Evolutionary conservation across 2,797 vertebrate species (phyloP), one percentile per base, ranked within the genome.

Genomic region (Cyprinodon diabolis): DNA sequence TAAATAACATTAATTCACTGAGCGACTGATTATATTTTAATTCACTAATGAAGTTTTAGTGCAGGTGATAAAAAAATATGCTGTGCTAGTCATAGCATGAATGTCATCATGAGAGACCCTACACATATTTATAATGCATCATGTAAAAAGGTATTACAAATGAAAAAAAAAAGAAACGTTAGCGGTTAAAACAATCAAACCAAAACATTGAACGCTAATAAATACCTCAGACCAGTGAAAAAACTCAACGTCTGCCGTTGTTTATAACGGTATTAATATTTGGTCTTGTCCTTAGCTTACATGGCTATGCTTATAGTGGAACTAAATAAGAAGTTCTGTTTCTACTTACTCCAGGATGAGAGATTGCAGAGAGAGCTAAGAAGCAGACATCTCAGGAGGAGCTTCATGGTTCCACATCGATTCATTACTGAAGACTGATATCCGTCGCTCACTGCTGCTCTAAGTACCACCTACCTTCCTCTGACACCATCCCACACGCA

Each of bases 261-360:
- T 3, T 21, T 7, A 6, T 12, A 45, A 3, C 12, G 12, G 11
- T 40, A 5, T 40, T 5, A 0, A 11, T 40, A 17, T 19, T 62
- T 14, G 35, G 35, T 43, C 9, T 63, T 11, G 8, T 3, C 4
- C 1, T 1, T 45, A 19, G 37, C 6, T 43, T 60, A 4, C 37
- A 37, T 0, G 2, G 45, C 10, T 15, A 30, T 30, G 15, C 11
- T 49, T 2, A n/a, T 58, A 14, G 7, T 0, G 0, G n/a, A 0
- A 56, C 19, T 19, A 37, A 48, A 60, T 15, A 0, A 0, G 17
- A 65, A 17, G 48, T 60, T 48, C 4, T 54, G n/a, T 73, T 79
- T 79, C 15, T 66, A 91, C 90, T 91, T 71, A 91, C 90, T 89
- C 77, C 83, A 82, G 1, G 88, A 84, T 6, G 87, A 86, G 0